These are phyloP conservation scores for Tragelaphus buxtoni DNA, from an alignment of 2,113 vertebrate species.

Conservation along the genomic window DNA sequence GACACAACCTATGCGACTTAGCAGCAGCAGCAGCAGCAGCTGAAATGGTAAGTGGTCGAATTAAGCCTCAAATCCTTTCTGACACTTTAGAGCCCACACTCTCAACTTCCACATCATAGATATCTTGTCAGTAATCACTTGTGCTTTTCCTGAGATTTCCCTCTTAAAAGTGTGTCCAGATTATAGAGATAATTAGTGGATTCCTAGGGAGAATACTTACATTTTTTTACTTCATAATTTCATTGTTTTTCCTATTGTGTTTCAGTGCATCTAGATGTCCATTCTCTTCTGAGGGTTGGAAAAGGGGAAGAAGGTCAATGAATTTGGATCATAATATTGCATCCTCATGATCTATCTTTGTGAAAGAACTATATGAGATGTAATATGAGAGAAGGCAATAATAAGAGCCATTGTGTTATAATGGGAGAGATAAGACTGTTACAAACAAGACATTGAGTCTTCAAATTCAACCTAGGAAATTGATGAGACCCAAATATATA, in stretches of 20 bases:
- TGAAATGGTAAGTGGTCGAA: background rate
- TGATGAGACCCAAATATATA: background rate
- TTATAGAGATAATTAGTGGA: background rate
- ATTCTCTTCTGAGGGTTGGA: background rate
- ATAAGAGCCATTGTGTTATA: background rate
- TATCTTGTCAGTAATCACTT: background rate
- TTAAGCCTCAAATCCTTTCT: background rate
- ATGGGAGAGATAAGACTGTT: background rate
- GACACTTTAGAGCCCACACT: background rate
- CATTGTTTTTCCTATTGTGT: background rate
- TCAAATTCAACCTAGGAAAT: background rate
- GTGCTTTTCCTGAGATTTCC: background rate
- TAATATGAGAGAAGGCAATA: background rate
- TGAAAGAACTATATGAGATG: background rate
- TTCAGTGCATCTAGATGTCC: background rate
- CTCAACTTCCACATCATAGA: background rate
- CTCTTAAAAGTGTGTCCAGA: background rate
- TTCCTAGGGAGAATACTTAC: background rate
- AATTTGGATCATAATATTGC: background rate
- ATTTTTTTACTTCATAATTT: background rate
- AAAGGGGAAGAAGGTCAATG: background rate
- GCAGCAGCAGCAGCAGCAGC: too few species aligned
- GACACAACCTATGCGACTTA: too few species aligned
- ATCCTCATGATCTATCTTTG: background rate
- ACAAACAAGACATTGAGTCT: background rate